Percentiles rank a stretch among this genome's conserved stretches.
phyloP scores from a whole-genome alignment of 2,797 vertebrate genomes.

The Danio choprae region DNA sequence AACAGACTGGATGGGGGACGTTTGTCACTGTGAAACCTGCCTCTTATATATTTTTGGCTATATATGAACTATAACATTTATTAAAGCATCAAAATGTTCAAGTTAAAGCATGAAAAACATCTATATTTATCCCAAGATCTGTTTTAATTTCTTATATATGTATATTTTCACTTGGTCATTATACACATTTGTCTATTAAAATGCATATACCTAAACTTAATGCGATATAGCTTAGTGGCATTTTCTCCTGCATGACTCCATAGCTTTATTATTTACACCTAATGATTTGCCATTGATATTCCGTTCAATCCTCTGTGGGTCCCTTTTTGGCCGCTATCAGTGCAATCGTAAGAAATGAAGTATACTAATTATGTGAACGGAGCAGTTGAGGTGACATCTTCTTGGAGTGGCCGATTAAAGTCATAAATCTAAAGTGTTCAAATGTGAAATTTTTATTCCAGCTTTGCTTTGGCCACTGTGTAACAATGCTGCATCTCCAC shows the following conservation, averaged over 20 bases:
- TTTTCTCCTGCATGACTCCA: background rate
- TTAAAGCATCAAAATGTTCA: background rate
- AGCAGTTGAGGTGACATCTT: background rate
- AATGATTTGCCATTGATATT: conserved; percentile 8
- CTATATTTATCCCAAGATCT: background rate
- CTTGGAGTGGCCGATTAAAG: background rate
- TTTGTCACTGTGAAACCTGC: background rate
- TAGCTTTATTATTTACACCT: background rate
- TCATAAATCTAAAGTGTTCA: background rate
- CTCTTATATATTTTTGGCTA: background rate
- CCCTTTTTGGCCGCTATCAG: background rate
- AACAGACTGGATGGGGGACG: background rate
- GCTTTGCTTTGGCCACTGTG: background rate
- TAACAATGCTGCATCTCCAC: background rate
- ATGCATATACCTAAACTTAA: background rate
- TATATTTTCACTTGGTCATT: background rate
- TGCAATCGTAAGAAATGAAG: background rate
- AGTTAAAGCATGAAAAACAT: background rate
- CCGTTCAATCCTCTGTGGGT: background rate
- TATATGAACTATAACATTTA: background rate
- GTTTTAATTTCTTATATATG: too few species aligned
- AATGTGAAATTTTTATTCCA: background rate
- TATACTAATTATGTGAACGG: background rate
- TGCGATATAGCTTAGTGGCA: background rate
- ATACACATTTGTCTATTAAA: background rate